Base-by-base conservation (phyloP, 2,797 vertebrate species). In the Chlorospingus flavigularis region DNA sequence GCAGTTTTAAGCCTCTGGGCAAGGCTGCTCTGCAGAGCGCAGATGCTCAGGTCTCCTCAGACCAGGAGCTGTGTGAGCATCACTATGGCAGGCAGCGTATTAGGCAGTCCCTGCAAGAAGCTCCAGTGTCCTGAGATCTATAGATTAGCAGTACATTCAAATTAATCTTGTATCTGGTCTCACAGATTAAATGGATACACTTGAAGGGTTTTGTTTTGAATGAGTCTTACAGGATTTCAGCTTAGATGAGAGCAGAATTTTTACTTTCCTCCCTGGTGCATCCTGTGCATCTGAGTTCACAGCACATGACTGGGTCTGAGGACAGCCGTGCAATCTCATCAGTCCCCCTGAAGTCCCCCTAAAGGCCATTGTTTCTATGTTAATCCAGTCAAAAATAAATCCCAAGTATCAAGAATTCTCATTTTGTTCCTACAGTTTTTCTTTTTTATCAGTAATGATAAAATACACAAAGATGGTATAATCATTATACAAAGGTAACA, bases 131-230 rank as follows among this genome's bases (percentile, higher is more conserved):
- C 94, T 88, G 93, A 95, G 94, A 82, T 86, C 72, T 95, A 51
- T 28, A 95, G 94, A 96, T 96, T 95, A 97, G 90, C 66, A 89
- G 72, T 66, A 95, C 81, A 93, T 96, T 92, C 90, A 95, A 93
- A 96, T 95, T 96, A 95, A 90, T 91, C 88, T 91, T 94, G 40
- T 92, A 89, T 95, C 80, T 92, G 71, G 82, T 74, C 84, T 94
- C 91, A 90, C 90, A 96, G 94, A 95, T 94, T 96, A 95, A 90
- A 79, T 79, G 85, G 89, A 95, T 85, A 91, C 92, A 95, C 93
- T 94, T 95, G 94, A 95, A 95, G 76, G 91, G 84, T 95, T 96
- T 94, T 8, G 4, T 72, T 97, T 95, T 75, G 85, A 96, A 92
- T 83, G 67, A 88, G 78, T 89, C 94, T 95, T 92, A 37, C 78